Percentiles rank a stretch among this genome's conserved stretches.
Conservation (phyloP, 2,888 invertebrate genomes). For the Perizoma affinitatum region DNA sequence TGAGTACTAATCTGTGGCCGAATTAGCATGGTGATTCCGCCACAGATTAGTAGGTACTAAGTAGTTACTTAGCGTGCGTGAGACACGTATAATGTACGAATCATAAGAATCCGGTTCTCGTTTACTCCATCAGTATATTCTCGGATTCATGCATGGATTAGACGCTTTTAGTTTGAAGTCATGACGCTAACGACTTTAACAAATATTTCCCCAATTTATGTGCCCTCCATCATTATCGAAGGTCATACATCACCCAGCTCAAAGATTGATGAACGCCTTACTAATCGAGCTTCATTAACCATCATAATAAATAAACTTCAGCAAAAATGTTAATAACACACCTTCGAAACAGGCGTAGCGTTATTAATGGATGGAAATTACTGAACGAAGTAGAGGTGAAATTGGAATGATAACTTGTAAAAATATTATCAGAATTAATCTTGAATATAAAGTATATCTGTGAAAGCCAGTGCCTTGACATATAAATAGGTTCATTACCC, state of each 20-base stretch:
- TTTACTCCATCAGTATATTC: no score
- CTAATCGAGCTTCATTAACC: constrained; percentile 66
- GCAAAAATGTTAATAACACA: constrained; percentile 50
- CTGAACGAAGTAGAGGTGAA: constrained; percentile 6
- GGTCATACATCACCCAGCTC: constrained; percentile 59
- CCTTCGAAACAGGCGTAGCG: constrained; percentile 39
- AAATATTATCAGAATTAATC: constrained; percentile 7
- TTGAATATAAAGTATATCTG: not conserved
- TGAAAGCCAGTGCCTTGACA: not conserved
- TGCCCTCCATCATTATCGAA: constrained; percentile 51
- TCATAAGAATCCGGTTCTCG: no score
- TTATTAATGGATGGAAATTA: constrained; percentile 35
- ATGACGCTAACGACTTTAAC: constrained; percentile 43
- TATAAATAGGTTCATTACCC: no score
- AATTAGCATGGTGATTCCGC: no score
- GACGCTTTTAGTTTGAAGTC: constrained; percentile 2
- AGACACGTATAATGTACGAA: no score
- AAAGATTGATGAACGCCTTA: constrained; percentile 63
- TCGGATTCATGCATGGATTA: no score
- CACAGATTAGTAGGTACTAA: no score
- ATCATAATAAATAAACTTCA: constrained; percentile 54
- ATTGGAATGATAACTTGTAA: constrained; percentile 10
- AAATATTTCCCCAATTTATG: constrained; percentile 51
- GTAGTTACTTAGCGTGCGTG: no score
- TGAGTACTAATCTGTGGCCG: no score